Conservation (phyloP, 2,888 invertebrate genomes). For the Priocnemis perturbator region DNA sequence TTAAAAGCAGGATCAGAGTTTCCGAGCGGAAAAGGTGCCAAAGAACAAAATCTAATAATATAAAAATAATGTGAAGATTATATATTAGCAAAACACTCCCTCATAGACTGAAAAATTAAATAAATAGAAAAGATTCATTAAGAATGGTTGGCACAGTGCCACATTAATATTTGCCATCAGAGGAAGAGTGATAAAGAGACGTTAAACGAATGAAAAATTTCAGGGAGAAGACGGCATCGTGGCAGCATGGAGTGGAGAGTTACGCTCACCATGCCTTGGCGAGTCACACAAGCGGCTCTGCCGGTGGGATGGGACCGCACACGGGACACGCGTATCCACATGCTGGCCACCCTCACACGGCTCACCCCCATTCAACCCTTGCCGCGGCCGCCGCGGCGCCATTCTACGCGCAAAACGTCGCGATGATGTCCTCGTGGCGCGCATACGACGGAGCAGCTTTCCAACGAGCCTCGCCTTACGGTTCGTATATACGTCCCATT, state of each 20-base stretch:
- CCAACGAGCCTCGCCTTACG: constrained; percentile 89
- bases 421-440: constrained; percentile 87
- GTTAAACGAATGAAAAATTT: background rate
- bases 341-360: constrained; percentile 74
- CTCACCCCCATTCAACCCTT: constrained; percentile 77
- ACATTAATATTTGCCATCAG: too few relatives aligned
- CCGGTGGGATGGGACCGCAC: constrained; percentile 69
- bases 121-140: too few relatives aligned
- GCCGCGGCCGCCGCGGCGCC: constrained; percentile 78
- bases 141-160: too few relatives aligned
- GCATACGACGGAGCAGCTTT: constrained; percentile 86
- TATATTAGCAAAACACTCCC: too few relatives aligned
- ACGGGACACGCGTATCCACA: constrained; percentile 65
- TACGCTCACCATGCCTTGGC: constrained; percentile 71
- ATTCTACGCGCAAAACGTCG: constrained; percentile 89
- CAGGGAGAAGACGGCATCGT: constrained; percentile 73
- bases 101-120: too few relatives aligned
- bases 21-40: too few relatives aligned
- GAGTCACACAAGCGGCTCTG: constrained; percentile 68
- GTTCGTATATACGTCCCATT: constrained; percentile 70
- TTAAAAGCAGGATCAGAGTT: too few relatives aligned
- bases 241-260: constrained; percentile 73
- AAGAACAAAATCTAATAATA: too few relatives aligned
- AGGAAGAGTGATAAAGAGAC: too few relatives aligned
- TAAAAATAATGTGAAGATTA: too few relatives aligned